Base-by-base conservation (phyloP, 2,113 vertebrate species). In the Lasiurus borealis region DNA sequence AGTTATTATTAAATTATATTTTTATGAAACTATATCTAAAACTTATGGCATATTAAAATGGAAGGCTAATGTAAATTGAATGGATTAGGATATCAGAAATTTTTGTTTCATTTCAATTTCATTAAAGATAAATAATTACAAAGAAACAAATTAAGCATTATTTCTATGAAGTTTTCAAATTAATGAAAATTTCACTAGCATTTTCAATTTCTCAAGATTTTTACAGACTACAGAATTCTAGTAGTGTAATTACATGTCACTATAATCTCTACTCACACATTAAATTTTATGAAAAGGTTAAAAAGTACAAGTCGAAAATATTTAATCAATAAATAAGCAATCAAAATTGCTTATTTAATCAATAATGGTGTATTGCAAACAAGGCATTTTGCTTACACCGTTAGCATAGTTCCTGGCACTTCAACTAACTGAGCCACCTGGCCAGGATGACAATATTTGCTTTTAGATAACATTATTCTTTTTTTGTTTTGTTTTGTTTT, bases 151-250 rank as follows among this genome's bases (percentile, higher is more conserved):
- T 64, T 66, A 23, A 85, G 8, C 52, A 66, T 14, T 81, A 82
- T 76, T 82, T 19, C 18, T 62, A 40, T n/a, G 34, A 25, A 78
- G 15, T 95, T 93, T 95, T 84, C 34, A 95, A 93, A 77, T 90
- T 83, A 72, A 50, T 57, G 6, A 8, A 72, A 72, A 68, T 87
- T 80, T 69, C 50, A 92, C 15, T 40, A 46, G 0, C 5, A 23
- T 64, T 91, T 72, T n/a, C 21, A 85, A 72, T 48, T 84, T 93
- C 16, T 27, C 19, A 66, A 76, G 11, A 40, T 48, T 95, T 85
- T 90, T 78, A 3, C 15, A 40, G 90, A 87, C 29, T 81, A 21
- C 23, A 44, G 46, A 73, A 80, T n/a, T 64, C 11, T 77, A 52
- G 29, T n/a, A 54, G 9, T 27, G 5, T 85, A 89, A 85, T 81